phyloP scores from a whole-genome alignment of 2,113 vertebrate species.

The Dicaeum eximium region DNA sequence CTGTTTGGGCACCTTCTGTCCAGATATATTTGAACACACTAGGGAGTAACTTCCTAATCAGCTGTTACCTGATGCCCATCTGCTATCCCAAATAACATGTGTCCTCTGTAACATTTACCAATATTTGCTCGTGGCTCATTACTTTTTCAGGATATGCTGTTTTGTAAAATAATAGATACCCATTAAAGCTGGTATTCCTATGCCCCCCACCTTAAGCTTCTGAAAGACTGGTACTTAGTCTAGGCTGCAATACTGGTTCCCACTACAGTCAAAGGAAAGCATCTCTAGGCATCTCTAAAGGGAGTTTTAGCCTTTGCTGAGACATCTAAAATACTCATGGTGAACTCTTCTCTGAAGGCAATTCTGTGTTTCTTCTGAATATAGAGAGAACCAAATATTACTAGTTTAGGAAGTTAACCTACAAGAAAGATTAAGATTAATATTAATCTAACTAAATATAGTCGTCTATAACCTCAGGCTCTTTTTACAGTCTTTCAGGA shows the following conservation, averaged over 20 bases:
- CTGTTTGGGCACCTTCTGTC: conserved; percentile 33
- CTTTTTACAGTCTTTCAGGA: background rate
- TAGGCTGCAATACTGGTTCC: background rate
- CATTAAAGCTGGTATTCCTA: background rate
- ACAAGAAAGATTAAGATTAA: background rate
- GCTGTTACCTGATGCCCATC: conserved; percentile 40
- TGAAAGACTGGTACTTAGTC: background rate
- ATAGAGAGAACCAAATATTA: background rate
- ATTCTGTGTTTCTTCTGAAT: background rate
- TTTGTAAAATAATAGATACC: background rate
- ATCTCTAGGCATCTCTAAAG: background rate
- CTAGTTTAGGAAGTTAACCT: background rate
- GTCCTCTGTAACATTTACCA: conserved; percentile 7
- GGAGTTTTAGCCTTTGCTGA: background rate
- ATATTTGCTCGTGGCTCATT: background rate
- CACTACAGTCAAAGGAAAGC: background rate
- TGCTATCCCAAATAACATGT: conserved; percentile 9
- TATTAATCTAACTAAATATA: background rate
- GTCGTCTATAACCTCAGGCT: background rate
- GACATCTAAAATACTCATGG: background rate
- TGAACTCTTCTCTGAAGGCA: background rate
- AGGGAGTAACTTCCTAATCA: conserved; percentile 28
- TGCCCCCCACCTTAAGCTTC: background rate
- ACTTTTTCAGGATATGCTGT: background rate
- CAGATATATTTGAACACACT: conserved; percentile 20